Evolutionary conservation across 2,113 vertebrate species (phyloP).

Genomic region (Apodemus sylvaticus): DNA sequence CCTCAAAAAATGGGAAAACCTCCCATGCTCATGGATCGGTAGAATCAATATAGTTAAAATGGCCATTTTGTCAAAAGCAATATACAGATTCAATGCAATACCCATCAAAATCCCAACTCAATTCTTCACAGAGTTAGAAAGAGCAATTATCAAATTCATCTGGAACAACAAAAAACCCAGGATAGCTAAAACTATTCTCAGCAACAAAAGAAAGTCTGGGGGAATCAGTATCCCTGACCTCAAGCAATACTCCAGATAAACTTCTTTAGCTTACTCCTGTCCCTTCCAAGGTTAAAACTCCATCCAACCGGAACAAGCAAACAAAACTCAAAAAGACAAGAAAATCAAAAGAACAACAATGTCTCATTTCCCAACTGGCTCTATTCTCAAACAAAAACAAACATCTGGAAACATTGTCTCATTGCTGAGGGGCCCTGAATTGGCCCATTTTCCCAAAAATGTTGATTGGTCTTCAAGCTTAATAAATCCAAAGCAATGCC

Average conservation of each 20-base stretch:
- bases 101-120: no score
- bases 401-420: not conserved
- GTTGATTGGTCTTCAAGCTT: not conserved
- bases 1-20: no score
- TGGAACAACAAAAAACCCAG: no score
- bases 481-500: not conserved
- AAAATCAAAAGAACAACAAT: not conserved
- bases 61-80: no score
- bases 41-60: no score
- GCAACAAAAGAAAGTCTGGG: no score
- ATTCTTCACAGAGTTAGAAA: no score
- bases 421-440: not conserved
- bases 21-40: no score
- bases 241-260: not conserved
- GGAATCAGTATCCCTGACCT: no score
- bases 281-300: not conserved
- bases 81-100: no score
- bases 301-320: not conserved
- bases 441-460: not conserved
- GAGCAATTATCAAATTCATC: no score
- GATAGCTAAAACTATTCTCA: no score
- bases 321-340: not conserved
- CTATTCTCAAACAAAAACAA: constrained; percentile 10
- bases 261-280: not conserved
- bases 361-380: not conserved